Conservation (phyloP, 1,140 invertebrate species). For the Drosophila kurseongensis region DNA sequence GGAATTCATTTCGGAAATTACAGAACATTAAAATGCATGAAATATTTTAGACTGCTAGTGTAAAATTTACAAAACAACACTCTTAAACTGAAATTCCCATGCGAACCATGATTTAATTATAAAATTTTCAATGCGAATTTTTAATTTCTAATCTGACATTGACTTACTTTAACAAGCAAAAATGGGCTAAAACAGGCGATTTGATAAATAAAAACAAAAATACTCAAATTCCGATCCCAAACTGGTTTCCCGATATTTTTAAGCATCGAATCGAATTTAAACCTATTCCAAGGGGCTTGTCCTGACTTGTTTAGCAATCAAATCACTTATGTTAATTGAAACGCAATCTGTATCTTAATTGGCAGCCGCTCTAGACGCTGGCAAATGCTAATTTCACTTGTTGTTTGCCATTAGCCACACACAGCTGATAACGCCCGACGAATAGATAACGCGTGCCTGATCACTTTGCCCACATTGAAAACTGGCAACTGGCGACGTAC, state of each 20-base stretch:
- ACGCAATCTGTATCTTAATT: slow-evolving; percentile 52
- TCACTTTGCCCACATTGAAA: slow-evolving; percentile 12
- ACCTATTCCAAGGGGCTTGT: slow-evolving; percentile 28
- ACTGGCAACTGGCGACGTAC: slow-evolving; percentile 12
- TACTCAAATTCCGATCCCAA: slow-evolving; percentile 1
- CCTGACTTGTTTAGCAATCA: slow-evolving; percentile 30
- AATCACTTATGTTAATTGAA: slow-evolving; percentile 48
- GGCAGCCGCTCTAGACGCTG: slow-evolving; percentile 11
- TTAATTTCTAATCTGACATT: no score
- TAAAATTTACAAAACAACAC: no score
- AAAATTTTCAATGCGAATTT: no score
- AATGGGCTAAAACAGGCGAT: background rate
- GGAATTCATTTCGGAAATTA: no score
- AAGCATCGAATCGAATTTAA: background rate
- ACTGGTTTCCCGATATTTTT: slow-evolving; percentile 11
- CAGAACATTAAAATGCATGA: no score
- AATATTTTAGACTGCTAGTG: no score
- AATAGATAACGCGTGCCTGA: slow-evolving; percentile 57
- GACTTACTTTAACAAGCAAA: background rate
- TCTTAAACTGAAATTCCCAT: no score
- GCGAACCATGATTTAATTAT: no score
- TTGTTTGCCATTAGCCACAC: slow-evolving; percentile 38
- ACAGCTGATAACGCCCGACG: slow-evolving; percentile 49
- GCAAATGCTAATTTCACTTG: slow-evolving; percentile 45
- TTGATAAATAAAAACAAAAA: background rate